Percentiles rank a stretch among this genome's conserved stretches.
These are phyloP conservation scores for Eira barbara DNA, from an alignment of 2,113 vertebrate species.

Conservation along the genomic window DNA sequence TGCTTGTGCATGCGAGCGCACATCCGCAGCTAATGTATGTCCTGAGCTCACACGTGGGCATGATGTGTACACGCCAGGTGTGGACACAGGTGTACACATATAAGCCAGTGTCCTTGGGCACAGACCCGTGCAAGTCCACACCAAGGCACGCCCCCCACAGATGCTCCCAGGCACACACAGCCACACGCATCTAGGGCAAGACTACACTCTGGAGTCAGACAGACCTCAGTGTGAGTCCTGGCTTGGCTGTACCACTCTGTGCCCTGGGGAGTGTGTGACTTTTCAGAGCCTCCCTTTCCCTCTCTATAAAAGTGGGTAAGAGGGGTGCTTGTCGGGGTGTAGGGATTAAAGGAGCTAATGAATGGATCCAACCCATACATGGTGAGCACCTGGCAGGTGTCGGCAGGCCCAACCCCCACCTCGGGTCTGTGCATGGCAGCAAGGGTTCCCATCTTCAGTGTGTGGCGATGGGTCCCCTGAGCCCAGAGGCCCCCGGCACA, in stretches of 20 bases:
- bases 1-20: background rate
- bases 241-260: background rate
- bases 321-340: background rate
- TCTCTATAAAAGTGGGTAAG: background rate
- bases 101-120: no score
- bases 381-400: fast-evolving
- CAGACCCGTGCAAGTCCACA: fast-evolving
- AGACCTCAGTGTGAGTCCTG: background rate
- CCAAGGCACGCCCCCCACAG: fast-evolving
- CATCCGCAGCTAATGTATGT: background rate
- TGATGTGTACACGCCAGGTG: background rate
- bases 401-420: background rate
- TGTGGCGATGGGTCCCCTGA: background rate
- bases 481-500: background rate
- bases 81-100: background rate
- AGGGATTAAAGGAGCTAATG: background rate
- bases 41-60: background rate
- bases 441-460: background rate
- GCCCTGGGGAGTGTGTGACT: background rate
- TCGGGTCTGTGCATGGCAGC: background rate
- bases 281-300: background rate
- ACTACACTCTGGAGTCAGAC: background rate
- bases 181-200: no score
- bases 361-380: fast-evolving
- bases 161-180: background rate